Conservation (phyloP, 2,888 invertebrate genomes). For the Meta bourneti region DNA sequence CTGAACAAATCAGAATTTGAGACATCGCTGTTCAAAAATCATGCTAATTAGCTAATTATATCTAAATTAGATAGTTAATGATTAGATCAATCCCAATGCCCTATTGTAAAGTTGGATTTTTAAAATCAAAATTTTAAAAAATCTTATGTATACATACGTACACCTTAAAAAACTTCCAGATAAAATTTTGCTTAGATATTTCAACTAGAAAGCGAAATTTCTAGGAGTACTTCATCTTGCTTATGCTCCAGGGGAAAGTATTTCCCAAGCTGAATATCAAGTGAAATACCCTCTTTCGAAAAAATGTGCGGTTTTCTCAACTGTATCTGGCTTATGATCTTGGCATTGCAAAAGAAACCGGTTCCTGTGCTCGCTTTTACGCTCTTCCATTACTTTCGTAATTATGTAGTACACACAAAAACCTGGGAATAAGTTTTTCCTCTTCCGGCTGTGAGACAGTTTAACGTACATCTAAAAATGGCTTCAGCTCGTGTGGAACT, state of each 20-base stretch:
- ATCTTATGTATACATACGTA: neutral
- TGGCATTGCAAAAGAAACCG: neutral
- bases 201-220: neutral
- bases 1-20: too few species aligned
- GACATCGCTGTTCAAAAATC: too few species aligned
- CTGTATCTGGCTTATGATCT: neutral
- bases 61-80: neutral
- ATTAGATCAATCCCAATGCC: too few species aligned
- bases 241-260: neutral
- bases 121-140: neutral
- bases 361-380: neutral
- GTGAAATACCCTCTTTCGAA: neutral
- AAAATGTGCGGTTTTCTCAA: neutral
- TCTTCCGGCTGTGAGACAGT: neutral
- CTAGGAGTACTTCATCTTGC: neutral
- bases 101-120: neutral
- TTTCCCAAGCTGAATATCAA: neutral
- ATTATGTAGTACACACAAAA: neutral
- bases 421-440: neutral
- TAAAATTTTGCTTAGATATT: neutral
- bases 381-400: neutral
- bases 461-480: neutral
- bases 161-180: neutral
- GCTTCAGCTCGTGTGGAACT: too few species aligned
- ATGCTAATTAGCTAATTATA: neutral